Percentiles rank a stretch among this genome's conserved stretches.
Conservation (phyloP, 2,113 vertebrate species). For the Microcebus ravelobensis region DNA sequence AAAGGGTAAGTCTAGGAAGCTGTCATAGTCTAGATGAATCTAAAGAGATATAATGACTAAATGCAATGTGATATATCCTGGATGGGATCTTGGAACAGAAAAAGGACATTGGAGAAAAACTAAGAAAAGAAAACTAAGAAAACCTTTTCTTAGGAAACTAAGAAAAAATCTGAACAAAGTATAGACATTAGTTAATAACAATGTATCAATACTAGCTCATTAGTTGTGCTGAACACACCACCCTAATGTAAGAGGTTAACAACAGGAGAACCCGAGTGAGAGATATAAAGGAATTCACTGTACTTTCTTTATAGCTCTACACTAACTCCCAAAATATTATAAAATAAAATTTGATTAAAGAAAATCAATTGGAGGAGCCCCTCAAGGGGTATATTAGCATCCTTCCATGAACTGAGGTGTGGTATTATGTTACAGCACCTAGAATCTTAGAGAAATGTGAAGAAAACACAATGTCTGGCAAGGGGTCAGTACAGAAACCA, state of each 20-base stretch:
- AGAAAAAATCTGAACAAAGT: not conserved
- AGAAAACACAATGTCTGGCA: not conserved
- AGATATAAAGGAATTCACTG: not conserved
- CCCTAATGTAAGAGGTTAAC: not conserved
- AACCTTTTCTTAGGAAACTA: too few relatives aligned
- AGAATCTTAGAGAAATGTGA: not conserved
- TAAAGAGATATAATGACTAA: not conserved
- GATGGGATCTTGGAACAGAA: not conserved
- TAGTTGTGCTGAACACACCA: not conserved
- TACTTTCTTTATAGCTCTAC: not conserved
- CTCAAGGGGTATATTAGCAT: not conserved
- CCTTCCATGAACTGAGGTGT: not conserved
- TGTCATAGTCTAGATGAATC: not conserved
- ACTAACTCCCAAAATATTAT: not conserved
- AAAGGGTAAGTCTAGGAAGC: not conserved
- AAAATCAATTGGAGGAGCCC: not conserved
- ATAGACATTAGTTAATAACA: not conserved
- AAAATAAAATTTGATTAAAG: not conserved
- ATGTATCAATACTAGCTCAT: not conserved
- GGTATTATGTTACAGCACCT: not conserved
- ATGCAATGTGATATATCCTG: not conserved
- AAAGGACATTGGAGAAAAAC: not conserved
- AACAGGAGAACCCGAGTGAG: not conserved
- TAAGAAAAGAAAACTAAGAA: too few relatives aligned
- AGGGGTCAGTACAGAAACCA: not conserved